Evolutionary conservation across 2,888 invertebrate species (phyloP).

Genomic region (Andrena chrysosceles): DNA sequence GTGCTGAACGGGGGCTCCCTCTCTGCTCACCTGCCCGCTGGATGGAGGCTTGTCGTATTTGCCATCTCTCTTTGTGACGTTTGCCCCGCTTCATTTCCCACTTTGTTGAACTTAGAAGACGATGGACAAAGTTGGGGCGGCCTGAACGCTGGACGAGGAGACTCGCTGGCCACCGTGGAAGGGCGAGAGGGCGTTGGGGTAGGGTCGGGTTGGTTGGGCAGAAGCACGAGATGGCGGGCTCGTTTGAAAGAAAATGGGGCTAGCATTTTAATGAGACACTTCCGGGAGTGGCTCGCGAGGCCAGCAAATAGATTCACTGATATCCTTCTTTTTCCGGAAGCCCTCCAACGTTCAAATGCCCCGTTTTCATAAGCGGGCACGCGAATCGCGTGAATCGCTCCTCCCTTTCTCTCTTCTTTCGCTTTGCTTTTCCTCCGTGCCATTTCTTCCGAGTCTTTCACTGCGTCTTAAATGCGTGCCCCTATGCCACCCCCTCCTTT

Average conservation of each 20-base stretch:
- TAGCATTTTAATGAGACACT: conserved; percentile 82
- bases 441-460: conserved; percentile 51
- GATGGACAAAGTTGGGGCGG: conserved; percentile 51
- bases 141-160: conserved; percentile 36
- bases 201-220: conserved; percentile 17
- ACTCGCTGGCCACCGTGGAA: neutral
- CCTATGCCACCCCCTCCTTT: conserved; percentile 4
- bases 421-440: conserved; percentile 20
- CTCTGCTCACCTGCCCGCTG: conserved; percentile 70
- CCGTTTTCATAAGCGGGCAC: conserved; percentile 72
- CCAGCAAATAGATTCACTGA: conserved; percentile 82
- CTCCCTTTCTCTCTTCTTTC: conserved; percentile 22
- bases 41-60: conserved; percentile 81
- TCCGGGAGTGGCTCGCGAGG: conserved; percentile 70
- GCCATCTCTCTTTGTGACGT: conserved; percentile 81
- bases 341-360: conserved; percentile 68
- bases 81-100: conserved; percentile 75
- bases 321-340: conserved; percentile 73
- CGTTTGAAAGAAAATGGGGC: conserved; percentile 80
- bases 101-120: conserved; percentile 71
- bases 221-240: conserved; percentile 41
- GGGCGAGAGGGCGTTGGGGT: conserved; percentile 28
- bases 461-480: conserved; percentile 55
- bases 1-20: conserved; percentile 33
- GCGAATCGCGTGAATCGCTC: conserved; percentile 68